Base-by-base conservation (phyloP, 2,797 vertebrate genomes). In the Enteromius unitaeniatus region DNA sequence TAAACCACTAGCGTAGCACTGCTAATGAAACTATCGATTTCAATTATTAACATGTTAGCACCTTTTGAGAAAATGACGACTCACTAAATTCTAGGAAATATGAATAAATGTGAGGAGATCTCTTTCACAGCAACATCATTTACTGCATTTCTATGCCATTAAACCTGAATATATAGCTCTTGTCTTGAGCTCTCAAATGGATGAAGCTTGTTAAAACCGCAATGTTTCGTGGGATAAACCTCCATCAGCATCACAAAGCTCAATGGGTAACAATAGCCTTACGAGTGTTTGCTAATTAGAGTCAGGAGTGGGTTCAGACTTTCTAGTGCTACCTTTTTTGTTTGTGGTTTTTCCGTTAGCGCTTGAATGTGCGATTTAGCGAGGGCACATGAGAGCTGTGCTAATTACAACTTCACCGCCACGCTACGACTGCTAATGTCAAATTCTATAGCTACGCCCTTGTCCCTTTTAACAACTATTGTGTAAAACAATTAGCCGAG, bases 321-420 rank as follows among this genome's bases (percentile, higher is more conserved):
- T 87, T 91, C 88, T 69, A 86, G 87, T 78, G 65, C 83, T 67
- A 92, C 88, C 86, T 86, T 87, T 90, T 72, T 86, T 79, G 81
- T 88, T 87, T 80, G 81, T 51, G 53, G 40, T 79, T 79, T 85
- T 83, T 75, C 45, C 3, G 28, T 87, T 68, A 88, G 83, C 89
- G 78, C 85, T 93, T 84, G 69, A 62, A 75, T 88, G 87, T 85
- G 65, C 67, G 80, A 88, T 92, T 85, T 79, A 85, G 78, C 40
- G 55, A 80, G 85, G 72, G 67, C 83, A 86, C 60, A 82, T 85
- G 88, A 89, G 87, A 28, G 82, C 80, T 42, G 72, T 79, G 84
- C 86, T 86, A 92, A 93, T 93, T 94, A 91, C 88, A 82, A 81
- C 77, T 85, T 78, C 62, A 84, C 40, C 26, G 11, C 40, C 23